Conservation (phyloP, 2,797 vertebrate species). For the Gymnoscopelus microlampas region DNA sequence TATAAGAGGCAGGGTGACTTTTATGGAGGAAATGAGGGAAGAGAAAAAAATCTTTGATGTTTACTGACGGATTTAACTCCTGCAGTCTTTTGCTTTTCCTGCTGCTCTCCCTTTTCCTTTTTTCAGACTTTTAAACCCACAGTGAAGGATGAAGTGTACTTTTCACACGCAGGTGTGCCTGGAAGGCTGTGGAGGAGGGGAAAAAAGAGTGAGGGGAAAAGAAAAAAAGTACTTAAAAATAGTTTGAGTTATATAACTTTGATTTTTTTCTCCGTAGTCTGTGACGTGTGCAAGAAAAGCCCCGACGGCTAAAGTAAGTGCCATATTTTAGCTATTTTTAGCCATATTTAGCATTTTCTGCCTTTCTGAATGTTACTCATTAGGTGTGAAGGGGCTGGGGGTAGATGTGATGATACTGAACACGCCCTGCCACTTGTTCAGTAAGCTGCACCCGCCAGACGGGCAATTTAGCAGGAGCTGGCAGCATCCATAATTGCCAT, state of each 20-base stretch:
- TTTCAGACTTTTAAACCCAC: not conserved
- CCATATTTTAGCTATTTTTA: not conserved
- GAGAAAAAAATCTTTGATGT: slow-evolving; percentile 43
- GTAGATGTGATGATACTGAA: not conserved
- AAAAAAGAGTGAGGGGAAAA: not conserved
- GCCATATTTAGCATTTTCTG: too few relatives aligned
- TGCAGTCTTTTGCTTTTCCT: slow-evolving; percentile 1
- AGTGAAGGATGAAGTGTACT: not conserved
- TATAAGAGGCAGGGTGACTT: slow-evolving; percentile 50
- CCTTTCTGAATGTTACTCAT: not conserved
- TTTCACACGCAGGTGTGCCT: slow-evolving; percentile 7
- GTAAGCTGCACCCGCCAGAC: slow-evolving; percentile 31
- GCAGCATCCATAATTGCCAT: slow-evolving; percentile 47
- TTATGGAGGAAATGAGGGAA: slow-evolving; percentile 62
- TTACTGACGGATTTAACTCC: slow-evolving; percentile 52
- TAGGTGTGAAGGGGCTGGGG: not conserved
- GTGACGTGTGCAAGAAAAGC: not conserved
- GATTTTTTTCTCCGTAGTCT: not conserved
- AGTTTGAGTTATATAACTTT: not conserved
- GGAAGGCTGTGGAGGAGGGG: not conserved
- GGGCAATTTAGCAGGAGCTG: slow-evolving; percentile 20
- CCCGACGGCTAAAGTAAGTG: not conserved
- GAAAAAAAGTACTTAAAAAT: not conserved
- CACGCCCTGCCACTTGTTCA: slow-evolving; percentile 1
- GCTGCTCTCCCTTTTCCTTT: not conserved